A percentile compares a stretch with the other conserved stretches of the same genome.
Conservation (phyloP, 2,797 vertebrate genomes). For the Gila robusta region DNA sequence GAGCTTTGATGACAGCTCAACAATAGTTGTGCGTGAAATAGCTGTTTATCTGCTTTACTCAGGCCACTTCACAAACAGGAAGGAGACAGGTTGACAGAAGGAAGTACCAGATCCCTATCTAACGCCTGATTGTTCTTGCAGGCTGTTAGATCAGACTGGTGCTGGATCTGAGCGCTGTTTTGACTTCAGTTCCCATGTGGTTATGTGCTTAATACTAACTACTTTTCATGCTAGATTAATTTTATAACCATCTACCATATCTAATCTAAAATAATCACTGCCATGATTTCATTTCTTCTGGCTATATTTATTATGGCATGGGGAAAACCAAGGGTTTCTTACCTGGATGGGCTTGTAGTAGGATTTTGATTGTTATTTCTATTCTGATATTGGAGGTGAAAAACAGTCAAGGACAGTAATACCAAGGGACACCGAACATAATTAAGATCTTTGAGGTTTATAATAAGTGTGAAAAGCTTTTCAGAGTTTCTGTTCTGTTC, state of each 20-base stretch:
- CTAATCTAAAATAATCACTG: not conserved
- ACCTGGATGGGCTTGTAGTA: not conserved
- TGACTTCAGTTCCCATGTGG: not conserved
- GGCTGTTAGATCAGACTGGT: not conserved
- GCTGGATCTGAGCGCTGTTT: slow-evolving; percentile 36
- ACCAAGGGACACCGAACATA: slow-evolving; percentile 6
- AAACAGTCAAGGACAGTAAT: not conserved
- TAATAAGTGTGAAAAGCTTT: slow-evolving; percentile 39
- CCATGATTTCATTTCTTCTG: not conserved
- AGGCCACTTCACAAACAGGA: slow-evolving; percentile 76
- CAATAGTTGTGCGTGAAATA: slow-evolving; percentile 47
- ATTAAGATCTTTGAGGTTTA: slow-evolving; percentile 13
- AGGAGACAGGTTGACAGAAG: slow-evolving; percentile 59
- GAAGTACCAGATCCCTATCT: slow-evolving; percentile 73
- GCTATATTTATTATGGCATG: not conserved
- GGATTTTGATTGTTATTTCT: slow-evolving; percentile 23
- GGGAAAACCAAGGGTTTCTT: not conserved
- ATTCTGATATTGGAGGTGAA: slow-evolving; percentile 21
- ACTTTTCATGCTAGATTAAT: not conserved
- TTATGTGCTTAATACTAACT: not conserved
- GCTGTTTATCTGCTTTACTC: slow-evolving; percentile 67
- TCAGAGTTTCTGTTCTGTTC: not conserved
- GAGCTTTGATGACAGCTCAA: slow-evolving; percentile 51
- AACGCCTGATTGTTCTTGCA: slow-evolving; percentile 60
- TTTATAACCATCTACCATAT: not conserved